Conservation (phyloP, 2,113 vertebrate genomes). For the Rallus limicola region DNA sequence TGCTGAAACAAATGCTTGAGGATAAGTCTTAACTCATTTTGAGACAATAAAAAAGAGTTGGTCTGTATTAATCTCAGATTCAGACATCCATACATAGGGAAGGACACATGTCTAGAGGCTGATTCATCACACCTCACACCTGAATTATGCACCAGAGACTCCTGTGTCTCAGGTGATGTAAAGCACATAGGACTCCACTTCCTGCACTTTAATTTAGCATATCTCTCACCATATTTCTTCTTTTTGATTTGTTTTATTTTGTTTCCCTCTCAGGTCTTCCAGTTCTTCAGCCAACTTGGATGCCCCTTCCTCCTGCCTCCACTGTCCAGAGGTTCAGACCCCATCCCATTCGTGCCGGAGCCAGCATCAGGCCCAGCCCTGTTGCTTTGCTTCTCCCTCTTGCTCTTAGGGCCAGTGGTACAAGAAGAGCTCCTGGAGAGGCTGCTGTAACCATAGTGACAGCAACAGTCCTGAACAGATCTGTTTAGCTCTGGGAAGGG, state of each 20-base stretch:
- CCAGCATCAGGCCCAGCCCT: background rate
- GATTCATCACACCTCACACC: background rate
- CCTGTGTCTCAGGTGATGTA: background rate
- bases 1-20: background rate
- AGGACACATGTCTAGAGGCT: background rate
- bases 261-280: background rate
- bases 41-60: background rate
- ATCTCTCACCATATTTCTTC: background rate
- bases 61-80: background rate
- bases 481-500: background rate
- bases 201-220: accelerated
- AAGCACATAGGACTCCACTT: background rate
- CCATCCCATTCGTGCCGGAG: background rate
- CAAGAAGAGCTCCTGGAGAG: background rate
- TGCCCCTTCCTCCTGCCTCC: background rate
- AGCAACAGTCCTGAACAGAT: background rate
- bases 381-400: background rate
- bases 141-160: background rate
- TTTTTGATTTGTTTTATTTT: background rate
- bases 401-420: background rate
- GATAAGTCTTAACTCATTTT: background rate
- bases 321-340: background rate
- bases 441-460: constrained; percentile 48
- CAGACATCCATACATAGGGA: background rate
- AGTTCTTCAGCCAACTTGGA: background rate